These are phyloP conservation scores for Varanus komodoensis DNA, from an alignment of 2,113 vertebrate species.

Conservation along the genomic window DNA sequence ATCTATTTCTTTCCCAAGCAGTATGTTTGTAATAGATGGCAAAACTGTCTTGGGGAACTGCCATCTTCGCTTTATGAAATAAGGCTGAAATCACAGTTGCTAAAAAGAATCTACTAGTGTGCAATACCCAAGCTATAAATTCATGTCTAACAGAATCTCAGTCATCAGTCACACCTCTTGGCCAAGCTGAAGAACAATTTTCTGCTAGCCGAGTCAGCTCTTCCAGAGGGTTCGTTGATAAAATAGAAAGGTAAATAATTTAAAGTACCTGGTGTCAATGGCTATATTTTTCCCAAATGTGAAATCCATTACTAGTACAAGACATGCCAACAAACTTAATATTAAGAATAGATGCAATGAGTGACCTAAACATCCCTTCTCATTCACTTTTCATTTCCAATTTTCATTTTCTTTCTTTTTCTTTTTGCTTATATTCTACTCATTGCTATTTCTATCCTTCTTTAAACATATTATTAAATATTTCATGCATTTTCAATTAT, in stretches of 20 bases:
- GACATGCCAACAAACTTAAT: slow-evolving; percentile 10
- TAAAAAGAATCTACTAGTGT: slow-evolving; percentile 37
- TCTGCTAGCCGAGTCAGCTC: slow-evolving; percentile 27
- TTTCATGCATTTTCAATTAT: not conserved
- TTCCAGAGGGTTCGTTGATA: not conserved
- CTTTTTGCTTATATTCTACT: not conserved
- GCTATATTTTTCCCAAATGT: not conserved
- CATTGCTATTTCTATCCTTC: not conserved
- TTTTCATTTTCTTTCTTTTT: not conserved
- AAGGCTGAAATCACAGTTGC: slow-evolving; percentile 30
- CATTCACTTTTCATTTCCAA: not conserved
- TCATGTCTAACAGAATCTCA: slow-evolving; percentile 25
- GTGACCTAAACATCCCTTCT: not conserved
- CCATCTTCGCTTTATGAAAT: slow-evolving; percentile 5
- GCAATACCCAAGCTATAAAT: slow-evolving; percentile 42
- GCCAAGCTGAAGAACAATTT: slow-evolving; percentile 33
- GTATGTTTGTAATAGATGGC: slow-evolving; percentile 7
- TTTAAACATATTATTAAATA: not conserved
- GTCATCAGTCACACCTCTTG: slow-evolving; percentile 42
- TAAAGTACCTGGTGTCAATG: not conserved
- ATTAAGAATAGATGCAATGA: not conserved
- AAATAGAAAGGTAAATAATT: not conserved
- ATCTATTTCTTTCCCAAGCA: not conserved
- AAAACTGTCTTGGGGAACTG: slow-evolving; percentile 29
- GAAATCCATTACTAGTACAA: not conserved